Percentiles rank a stretch among this genome's conserved stretches.
phyloP scores from a whole-genome alignment of 2,113 vertebrate species.

The Callipepla californica region DNA sequence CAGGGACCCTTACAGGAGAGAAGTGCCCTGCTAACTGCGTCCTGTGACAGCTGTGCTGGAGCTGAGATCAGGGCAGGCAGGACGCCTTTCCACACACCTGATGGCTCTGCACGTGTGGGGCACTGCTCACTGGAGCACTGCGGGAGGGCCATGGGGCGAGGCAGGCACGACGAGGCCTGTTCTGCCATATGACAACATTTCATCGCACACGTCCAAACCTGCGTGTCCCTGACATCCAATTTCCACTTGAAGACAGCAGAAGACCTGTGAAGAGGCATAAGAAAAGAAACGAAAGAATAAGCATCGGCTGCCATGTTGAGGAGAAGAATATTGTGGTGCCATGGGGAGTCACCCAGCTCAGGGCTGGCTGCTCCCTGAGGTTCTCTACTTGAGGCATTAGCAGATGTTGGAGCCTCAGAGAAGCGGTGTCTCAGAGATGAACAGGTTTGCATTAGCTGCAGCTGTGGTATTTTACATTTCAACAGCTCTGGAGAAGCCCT shows the following conservation, averaged over 20 bases:
- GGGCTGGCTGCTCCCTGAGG: neutral
- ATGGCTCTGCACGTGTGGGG: neutral
- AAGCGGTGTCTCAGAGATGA: neutral
- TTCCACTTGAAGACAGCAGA: neutral
- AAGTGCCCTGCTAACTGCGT: neutral
- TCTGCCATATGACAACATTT: constrained; percentile 18
- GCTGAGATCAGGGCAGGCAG: neutral
- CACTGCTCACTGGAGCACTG: neutral
- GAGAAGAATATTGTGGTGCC: neutral
- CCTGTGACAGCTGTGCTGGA: neutral
- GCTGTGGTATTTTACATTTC: neutral
- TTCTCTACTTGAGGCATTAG: neutral
- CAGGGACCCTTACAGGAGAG: neutral
- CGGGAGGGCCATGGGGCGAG: constrained; percentile 15
- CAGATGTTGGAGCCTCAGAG: neutral
- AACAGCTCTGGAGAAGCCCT: neutral
- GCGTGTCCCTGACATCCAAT: neutral
- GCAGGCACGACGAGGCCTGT: constrained; percentile 27
- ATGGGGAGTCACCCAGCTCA: neutral
- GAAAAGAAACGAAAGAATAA: neutral
- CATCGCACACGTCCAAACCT: constrained; percentile 29
- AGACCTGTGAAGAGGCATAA: neutral
- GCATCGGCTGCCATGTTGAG: fast-evolving
- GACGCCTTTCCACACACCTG: neutral
- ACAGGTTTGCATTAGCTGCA: neutral